A percentile compares a stretch with the other conserved stretches of the same genome.
phyloP scores from a whole-genome alignment of 2,888 invertebrate genomes.

The Cantharis lateralis region DNA sequence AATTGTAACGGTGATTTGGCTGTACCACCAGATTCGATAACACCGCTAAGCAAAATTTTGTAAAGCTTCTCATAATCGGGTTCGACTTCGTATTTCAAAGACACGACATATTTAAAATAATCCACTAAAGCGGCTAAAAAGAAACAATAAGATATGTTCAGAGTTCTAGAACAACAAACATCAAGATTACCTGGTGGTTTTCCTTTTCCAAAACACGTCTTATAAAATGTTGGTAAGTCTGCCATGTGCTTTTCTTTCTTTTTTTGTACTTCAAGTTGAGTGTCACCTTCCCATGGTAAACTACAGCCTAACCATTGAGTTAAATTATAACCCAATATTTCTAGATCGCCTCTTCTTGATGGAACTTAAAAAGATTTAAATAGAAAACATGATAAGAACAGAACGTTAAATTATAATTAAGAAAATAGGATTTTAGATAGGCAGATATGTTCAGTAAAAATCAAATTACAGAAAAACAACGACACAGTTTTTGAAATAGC shows the following conservation, averaged over 20 bases:
- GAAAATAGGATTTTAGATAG: no score
- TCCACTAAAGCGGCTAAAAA: conserved; percentile 65
- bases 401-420: no score
- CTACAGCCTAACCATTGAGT: conserved; percentile 86
- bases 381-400: no score
- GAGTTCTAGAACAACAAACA: conserved; percentile 22
- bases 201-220: conserved; percentile 52
- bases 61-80: conserved; percentile 78
- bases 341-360: conserved; percentile 90
- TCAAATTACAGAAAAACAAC: no score
- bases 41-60: conserved; percentile 66
- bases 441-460: no score
- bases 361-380: conserved; percentile 60
- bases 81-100: conserved; percentile 69
- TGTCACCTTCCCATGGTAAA: conserved; percentile 82
- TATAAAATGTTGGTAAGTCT: conserved; percentile 56
- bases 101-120: conserved; percentile 70
- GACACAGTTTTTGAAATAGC: no score
- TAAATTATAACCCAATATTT: conserved; percentile 92
- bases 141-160: conserved; percentile 18
- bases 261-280: conserved; percentile 67
- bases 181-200: conserved; percentile 52
- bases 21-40: conserved; percentile 65
- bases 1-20: conserved; percentile 66
- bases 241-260: conserved; percentile 72